Base-by-base conservation (phyloP, 2,888 invertebrate species). In the Lasioglossum malachurum region DNA sequence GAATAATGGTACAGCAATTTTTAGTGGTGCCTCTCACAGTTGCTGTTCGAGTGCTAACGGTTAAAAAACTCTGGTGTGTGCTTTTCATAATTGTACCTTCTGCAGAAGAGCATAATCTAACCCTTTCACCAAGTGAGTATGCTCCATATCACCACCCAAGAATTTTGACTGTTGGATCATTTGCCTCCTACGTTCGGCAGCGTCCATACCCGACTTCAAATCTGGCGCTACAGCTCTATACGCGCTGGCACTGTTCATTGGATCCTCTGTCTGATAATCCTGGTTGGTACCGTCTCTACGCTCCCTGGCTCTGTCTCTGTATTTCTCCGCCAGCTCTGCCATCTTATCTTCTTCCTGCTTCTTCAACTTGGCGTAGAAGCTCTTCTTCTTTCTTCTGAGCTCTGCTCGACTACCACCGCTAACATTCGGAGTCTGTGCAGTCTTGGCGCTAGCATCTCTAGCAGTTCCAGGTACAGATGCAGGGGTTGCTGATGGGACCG, bases 91-190 rank as follows among this genome's bases (percentile, higher is more conserved):
- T 57, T 0, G 14, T 46, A 98, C 98, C 96, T 99, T 98, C 93
- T 99, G 98, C 82, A 99, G 95, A 77, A 99, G 95, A 0, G 99
- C 98, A 95, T 98, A 99, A 96, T 99, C 99, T 94, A 98, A 95
- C 92, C 99, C 99, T 96, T 99, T 99, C 92, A 99, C 99, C 96
- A 99, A 99, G 96, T 99, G 99, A 94, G 99, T 99, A 93, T 99
- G 99, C 94, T 99, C 99, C 98, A 99, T 99, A 95, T 99, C 99
- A 97, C 99, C 99, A 95, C 99, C 99, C 96, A 99, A 98, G 96
- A 99, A 99, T 96, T 99, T 99, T 0, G 99, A 99, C 96, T 99
- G 99, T 94, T 98, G 98, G 94, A 99, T 99, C 96, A 99, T 97
- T 94, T 99, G 98, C 77, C 99, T 97, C 78, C 99, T 96, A 69